A percentile compares a stretch with the other conserved stretches of the same genome.
These are phyloP conservation scores for Caradrina kadenii DNA, from an alignment of 2,888 invertebrate genomes.

Conservation along the genomic window DNA sequence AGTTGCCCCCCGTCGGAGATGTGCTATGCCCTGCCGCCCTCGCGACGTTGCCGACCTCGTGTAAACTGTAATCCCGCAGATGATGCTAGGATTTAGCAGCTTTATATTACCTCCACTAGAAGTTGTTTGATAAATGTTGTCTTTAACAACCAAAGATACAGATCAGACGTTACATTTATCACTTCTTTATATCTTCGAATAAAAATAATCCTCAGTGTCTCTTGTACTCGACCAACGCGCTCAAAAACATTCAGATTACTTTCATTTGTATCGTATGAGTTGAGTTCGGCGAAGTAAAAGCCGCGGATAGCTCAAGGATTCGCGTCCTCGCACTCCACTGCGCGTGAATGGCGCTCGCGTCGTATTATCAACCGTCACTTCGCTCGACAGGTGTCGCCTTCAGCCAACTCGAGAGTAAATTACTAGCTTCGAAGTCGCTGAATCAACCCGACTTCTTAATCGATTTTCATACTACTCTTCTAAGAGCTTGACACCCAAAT, in stretches of 20 bases:
- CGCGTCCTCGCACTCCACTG: slow-evolving; percentile 80
- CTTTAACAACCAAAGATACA: slow-evolving; percentile 65
- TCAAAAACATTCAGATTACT: slow-evolving; percentile 19
- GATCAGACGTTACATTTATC: slow-evolving; percentile 51
- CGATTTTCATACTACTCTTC: slow-evolving; percentile 85
- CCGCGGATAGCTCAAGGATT: slow-evolving; percentile 69
- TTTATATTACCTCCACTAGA: slow-evolving; percentile 84
- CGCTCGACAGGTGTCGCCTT: slow-evolving; percentile 90
- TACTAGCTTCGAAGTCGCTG: slow-evolving; percentile 89
- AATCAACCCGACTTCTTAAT: slow-evolving; percentile 87
- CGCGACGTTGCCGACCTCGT: slow-evolving; percentile 80
- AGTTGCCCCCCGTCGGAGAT: slow-evolving; percentile 86
- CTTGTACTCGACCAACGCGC: background rate
- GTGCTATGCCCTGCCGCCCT: slow-evolving; percentile 81
- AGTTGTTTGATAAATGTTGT: slow-evolving; percentile 83
- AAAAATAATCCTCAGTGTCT: slow-evolving; percentile 12
- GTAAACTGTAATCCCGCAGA: slow-evolving; percentile 89
- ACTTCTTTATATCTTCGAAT: slow-evolving; percentile 13
- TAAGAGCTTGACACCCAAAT: slow-evolving; percentile 75
- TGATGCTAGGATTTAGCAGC: slow-evolving; percentile 87
- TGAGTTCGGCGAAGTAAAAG: slow-evolving; percentile 57
- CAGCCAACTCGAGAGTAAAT: slow-evolving; percentile 90
- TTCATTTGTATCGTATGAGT: slow-evolving; percentile 50
- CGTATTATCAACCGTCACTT: slow-evolving; percentile 89
- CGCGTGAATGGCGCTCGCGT: slow-evolving; percentile 86